Evolutionary conservation across 2,113 vertebrate species (phyloP).

Genomic region (Calypte anna): DNA sequence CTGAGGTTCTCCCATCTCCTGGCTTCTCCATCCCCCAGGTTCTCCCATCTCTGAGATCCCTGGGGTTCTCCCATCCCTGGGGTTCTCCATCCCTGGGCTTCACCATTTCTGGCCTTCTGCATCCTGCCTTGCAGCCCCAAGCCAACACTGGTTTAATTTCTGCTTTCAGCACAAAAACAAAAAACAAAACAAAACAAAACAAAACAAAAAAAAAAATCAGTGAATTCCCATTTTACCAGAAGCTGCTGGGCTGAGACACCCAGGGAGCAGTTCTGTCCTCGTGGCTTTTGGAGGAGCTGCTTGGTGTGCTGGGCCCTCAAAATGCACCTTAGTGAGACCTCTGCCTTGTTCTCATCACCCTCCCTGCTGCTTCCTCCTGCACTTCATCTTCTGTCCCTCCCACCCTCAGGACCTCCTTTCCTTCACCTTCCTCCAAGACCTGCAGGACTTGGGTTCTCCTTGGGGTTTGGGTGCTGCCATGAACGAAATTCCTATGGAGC

Average conservation of each 20-base stretch:
- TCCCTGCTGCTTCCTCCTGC: neutral
- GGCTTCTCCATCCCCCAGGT: no score
- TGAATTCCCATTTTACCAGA: neutral
- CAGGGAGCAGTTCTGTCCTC: neutral
- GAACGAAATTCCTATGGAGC: no score
- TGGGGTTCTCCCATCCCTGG: no score
- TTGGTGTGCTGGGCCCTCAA: neutral
- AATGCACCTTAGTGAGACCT: neutral
- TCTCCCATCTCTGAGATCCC: no score
- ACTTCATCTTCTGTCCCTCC: neutral
- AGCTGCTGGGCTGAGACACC: neutral
- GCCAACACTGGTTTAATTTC: neutral
- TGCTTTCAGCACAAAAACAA: neutral
- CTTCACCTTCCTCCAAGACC: neutral
- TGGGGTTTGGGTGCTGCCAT: no score
- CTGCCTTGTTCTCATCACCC: rapidly evolving
- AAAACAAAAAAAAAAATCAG: rapidly evolving
- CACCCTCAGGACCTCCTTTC: no score
- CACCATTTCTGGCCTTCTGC: neutral
- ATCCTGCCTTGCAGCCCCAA: no score
- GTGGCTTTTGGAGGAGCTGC: neutral
- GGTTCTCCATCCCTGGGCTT: neutral
- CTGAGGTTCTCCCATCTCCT: no score
- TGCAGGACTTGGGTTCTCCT: no score
- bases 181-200: no score